Base-by-base conservation (phyloP, 2,113 vertebrate genomes). In the Pomatorhinus ruficollis region DNA sequence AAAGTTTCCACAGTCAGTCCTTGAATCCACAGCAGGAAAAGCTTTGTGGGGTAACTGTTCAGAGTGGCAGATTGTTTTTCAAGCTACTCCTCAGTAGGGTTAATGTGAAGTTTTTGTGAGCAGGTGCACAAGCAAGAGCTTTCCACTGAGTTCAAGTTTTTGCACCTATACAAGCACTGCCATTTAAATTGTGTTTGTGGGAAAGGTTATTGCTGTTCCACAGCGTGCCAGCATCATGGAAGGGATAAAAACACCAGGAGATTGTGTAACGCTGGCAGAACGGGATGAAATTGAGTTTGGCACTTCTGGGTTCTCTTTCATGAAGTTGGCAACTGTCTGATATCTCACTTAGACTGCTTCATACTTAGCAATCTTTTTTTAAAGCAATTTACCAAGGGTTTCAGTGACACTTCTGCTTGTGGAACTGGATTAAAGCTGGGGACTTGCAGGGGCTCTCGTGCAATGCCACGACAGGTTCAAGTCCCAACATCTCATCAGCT, bases 201-300 rank as follows among this genome's bases (percentile, higher is more conserved):
- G 54, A 15, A 6, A 37, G 40, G 47, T 17, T 37, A 2, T 10
- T 44, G 64, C 72, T 83, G 56, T 31, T 72, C 31, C 37, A 6
- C 24, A 13, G 47, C 0, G 0, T 10, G 57, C 64, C 24, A 28
- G 53, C 10, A 6, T 23, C 17, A 0, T 2, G 24, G 5, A 11
- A 53, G 56, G 10, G 56, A 9, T 75, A 19, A 65, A 59, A 53
- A 10, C 7, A 24, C 24, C 75, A 18, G 65, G 60, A 70, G 47
- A 14, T 35, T 5, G 45, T 14, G 21, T 6, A 16, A 27, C 1
- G 0, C 39, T 25, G 65, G 35, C n/a, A 69, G 57, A 45, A 33
- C 0, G 9, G 64, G 33, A 13, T 54, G 49, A 33, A 79, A 57
- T 22, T 0, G 28, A 52, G 42, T 45, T 85, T 53, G 68, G 68